These are phyloP conservation scores for Hemibagrus guttatus DNA, from an alignment of 2,797 vertebrate genomes.

Conservation along the genomic window DNA sequence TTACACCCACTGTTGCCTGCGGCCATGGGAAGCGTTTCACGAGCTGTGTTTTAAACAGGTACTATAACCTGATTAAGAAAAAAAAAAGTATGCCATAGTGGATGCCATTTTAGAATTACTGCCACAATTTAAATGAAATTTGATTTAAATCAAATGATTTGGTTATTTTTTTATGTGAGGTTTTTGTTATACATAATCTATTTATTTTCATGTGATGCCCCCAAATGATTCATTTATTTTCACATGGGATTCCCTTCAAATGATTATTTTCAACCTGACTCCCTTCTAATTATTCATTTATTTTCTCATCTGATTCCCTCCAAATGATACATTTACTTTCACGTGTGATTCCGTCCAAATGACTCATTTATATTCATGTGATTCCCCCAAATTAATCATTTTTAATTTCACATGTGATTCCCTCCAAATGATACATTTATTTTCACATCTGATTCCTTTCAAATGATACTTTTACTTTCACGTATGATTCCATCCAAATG, in stretches of 20 bases:
- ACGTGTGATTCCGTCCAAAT: neutral
- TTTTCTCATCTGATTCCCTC: neutral
- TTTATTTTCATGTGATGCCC: too few species aligned
- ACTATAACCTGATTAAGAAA: neutral
- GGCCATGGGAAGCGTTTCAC: conserved; percentile 52
- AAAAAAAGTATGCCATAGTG: neutral
- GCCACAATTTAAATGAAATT: neutral
- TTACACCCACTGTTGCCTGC: conserved; percentile 61
- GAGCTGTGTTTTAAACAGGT: conserved; percentile 34
- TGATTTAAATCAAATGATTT: too few species aligned
- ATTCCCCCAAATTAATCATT: neutral
- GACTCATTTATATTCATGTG: neutral
- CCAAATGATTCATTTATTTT: neutral
- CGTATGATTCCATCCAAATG: too few species aligned
- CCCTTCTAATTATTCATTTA: neutral
- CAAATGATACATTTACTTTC: neutral
- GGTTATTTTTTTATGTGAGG: too few species aligned
- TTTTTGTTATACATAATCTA: too few species aligned
- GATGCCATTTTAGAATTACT: neutral
- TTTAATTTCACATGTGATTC: too few species aligned
- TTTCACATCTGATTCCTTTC: too few species aligned
- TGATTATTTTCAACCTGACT: too few species aligned
- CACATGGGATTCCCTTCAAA: too few species aligned
- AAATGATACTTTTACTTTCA: too few species aligned
- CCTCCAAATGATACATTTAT: too few species aligned